phyloP scores from a whole-genome alignment of 2,113 vertebrate genomes.

The Tenrec ecaudatus region DNA sequence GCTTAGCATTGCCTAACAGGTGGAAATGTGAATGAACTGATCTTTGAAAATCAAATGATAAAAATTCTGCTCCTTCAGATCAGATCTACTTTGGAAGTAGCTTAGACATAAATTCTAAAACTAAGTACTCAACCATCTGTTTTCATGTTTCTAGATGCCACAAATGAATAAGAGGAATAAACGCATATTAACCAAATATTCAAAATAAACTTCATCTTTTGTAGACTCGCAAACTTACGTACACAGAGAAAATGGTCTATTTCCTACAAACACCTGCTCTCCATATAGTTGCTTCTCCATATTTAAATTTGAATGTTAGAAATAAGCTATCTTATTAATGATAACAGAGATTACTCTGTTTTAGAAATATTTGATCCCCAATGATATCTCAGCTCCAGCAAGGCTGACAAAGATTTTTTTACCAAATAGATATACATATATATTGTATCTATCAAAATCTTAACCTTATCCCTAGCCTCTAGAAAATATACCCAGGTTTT shows the following conservation, averaged over 20 bases:
- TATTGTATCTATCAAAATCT: neutral
- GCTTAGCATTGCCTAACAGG: neutral
- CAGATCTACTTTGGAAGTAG: constrained; percentile 11
- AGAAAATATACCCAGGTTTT: neutral
- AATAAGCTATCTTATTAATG: constrained; percentile 1
- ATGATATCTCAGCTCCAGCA: constrained; percentile 28
- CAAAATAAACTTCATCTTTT: neutral
- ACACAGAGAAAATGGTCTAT: neutral
- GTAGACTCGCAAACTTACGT: constrained; percentile 1
- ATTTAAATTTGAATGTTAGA: constrained; percentile 38
- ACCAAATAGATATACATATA: neutral
- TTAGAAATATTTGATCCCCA: constrained; percentile 33
- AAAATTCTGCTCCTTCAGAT: neutral
- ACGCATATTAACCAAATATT: constrained; percentile 6
- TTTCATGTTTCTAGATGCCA: constrained; percentile 41
- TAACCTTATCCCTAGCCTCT: neutral
- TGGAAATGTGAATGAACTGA: neutral
- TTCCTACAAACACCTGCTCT: neutral
- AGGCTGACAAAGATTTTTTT: neutral
- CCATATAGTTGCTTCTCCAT: neutral
- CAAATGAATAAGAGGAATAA: constrained; percentile 19
- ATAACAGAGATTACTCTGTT: neutral
- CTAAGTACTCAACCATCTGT: neutral
- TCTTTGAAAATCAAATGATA: constrained; percentile 30
- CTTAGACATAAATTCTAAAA: constrained; percentile 48